phyloP scores from a whole-genome alignment of 53 echinoderm and acorn worm genomes.

The Henricia sp. region DNA sequence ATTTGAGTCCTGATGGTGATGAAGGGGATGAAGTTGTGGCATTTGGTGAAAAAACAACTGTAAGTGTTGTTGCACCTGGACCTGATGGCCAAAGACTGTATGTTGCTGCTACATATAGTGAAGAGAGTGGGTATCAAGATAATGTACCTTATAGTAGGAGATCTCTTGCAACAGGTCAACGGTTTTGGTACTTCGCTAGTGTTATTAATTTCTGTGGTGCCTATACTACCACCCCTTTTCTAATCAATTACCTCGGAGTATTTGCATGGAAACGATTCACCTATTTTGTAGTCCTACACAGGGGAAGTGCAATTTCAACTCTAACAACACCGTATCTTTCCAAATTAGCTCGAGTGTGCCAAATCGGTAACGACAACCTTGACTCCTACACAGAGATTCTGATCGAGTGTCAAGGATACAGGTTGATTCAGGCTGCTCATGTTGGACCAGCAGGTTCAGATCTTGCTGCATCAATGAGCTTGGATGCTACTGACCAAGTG shows the following conservation, averaged over 20 bases:
- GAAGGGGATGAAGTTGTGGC: not conserved
- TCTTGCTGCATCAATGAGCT: conserved; percentile 22
- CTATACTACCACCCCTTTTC: not conserved
- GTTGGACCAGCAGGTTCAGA: conserved; percentile 56
- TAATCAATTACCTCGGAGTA: conserved; percentile 9
- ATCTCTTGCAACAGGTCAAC: not conserved
- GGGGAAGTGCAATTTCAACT: not conserved
- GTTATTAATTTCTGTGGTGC: not conserved
- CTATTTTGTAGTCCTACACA: conserved; percentile 33
- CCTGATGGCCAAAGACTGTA: conserved; percentile 4
- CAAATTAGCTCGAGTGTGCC: conserved; percentile 33
- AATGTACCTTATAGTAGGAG: conserved; percentile 5
- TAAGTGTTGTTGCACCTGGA: conserved; percentile 30
- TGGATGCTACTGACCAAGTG: conserved; percentile 28
- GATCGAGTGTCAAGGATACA: conserved; percentile 37
- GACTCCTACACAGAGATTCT: conserved; percentile 42
- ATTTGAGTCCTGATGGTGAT: not conserved
- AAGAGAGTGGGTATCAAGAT: not conserved
- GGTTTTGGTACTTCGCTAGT: not conserved
- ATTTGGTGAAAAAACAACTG: conserved; percentile 28
- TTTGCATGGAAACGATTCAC: conserved; percentile 37
- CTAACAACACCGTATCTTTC: not conserved
- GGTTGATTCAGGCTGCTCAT: conserved; percentile 56
- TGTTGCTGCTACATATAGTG: conserved; percentile 9
- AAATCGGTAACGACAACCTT: not conserved